Evolutionary conservation across 2,888 invertebrate genomes (phyloP), one percentile per base, ranked within the genome.

Genomic region (Acleris literana): DNA sequence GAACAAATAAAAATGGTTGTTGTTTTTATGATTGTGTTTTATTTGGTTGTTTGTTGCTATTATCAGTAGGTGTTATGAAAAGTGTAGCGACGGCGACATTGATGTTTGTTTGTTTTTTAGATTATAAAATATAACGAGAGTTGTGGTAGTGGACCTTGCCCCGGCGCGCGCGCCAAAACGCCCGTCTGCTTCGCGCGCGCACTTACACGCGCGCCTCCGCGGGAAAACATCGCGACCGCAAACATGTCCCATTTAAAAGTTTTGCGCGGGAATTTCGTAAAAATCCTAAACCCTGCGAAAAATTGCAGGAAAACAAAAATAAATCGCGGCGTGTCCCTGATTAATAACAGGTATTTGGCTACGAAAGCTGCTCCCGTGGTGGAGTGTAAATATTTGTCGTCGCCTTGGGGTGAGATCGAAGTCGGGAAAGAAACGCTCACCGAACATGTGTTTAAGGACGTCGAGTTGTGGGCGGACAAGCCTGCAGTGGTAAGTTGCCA

Each of bases 401-500:
- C 92, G 43, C 82, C 86, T 61, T 93, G 93, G 78, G 94, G 93
- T 70, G 90, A 93, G 71, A 89, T 93, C 29, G 84, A 90, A 71
- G 84, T 94, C 68, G 94, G 94, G 0, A 93, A 93, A 55, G 91
- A 93, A 78, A 92, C 93, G 59, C 79, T 95, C 64, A 93, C 94
- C 29, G 93, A 95, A 46, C 92, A 91, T 81, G 84, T 95, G 64
- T 95, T 94, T 87, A 87, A 90, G 69, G 91, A 94, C 72, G 73
- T 90, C 33, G 93, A 93, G 54, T 78, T 93, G 68, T 94, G 94
- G 93, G 84, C 93, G 11, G 93, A 95, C 72, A 87, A 93, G 70
- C 94, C 95, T 29, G 94, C 94, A 66, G 89, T 95, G 87, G 96
- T 96, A 88, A 94, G 95, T 94, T 13, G n/a, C 39, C 3, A 13